These are phyloP conservation scores for Psettodes erumei DNA, from an alignment of 2,113 vertebrate species.

Conservation along the genomic window DNA sequence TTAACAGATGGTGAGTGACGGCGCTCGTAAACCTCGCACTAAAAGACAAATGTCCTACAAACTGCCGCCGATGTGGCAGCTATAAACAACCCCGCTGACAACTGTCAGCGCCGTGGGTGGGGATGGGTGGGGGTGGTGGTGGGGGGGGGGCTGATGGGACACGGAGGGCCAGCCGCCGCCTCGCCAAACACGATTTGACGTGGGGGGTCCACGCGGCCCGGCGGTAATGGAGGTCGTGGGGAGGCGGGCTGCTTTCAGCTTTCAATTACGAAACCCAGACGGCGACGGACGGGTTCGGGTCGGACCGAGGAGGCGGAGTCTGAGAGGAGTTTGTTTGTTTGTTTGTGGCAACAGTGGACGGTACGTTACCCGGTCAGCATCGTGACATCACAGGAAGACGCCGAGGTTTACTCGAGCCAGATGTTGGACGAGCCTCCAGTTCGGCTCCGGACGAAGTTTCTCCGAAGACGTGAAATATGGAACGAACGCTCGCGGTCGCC, in stretches of 20 bases:
- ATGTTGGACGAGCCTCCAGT: no score
- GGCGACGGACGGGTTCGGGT: not conserved
- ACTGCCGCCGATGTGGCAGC: slow-evolving; percentile 31
- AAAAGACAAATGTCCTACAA: slow-evolving; percentile 71
- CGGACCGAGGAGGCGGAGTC: not conserved
- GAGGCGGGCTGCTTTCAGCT: slow-evolving; percentile 13
- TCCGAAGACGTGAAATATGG: no score
- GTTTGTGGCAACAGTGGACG: not conserved
- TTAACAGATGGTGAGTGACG: slow-evolving; percentile 68
- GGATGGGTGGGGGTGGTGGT: no score
- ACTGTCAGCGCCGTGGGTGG: slow-evolving; percentile 41
- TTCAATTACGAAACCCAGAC: slow-evolving; percentile 43
- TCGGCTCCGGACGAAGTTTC: no score
- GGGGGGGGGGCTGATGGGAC: slow-evolving; percentile 30
- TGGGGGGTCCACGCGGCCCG: slow-evolving; percentile 26
- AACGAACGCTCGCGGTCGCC: no score
- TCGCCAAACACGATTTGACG: slow-evolving; percentile 9
- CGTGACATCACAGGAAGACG: no score
- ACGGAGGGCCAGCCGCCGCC: slow-evolving; percentile 39
- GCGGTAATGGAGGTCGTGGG: slow-evolving; percentile 42
- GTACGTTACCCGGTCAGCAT: no score
- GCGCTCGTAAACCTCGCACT: slow-evolving; percentile 58
- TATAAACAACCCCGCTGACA: slow-evolving; percentile 45
- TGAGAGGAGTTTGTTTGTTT: not conserved
- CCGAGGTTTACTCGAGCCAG: no score